Base-by-base conservation (phyloP, 2,888 invertebrate genomes). In the Xanthia togata region DNA sequence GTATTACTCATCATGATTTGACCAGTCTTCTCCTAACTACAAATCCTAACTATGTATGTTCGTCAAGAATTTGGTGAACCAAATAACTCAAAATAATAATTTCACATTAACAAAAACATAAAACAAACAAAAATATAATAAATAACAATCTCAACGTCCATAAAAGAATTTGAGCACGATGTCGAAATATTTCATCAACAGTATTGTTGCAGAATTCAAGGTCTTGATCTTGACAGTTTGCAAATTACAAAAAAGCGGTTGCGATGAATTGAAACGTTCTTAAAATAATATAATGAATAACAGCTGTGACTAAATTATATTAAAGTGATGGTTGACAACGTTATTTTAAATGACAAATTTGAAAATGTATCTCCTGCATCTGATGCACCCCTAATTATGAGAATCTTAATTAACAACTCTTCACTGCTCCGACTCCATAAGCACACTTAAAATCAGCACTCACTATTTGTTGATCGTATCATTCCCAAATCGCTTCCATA, bases 131-230 rank as follows among this genome's bases (percentile, higher is more conserved):
- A n/a, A 73, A 50, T 11, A n/a, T 26, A 60, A 62, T 20, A 71
- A 72, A 47, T 35, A 63, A 72, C 53, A 70, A 63, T 70, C 38
- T 26, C 38, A 53, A 63, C 23, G 69, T 35, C 60, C 47, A 73
- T 62, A 87, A 84, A n/a, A 74, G 76, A 79, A 85, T 82, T 76
- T 80, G 44, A 73, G 65, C 68, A 64, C 60, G 59, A 70, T 81
- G 83, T 83, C 26, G 78, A 87, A 85, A 86, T 76, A 73, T 80
- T 86, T 69, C 77, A 76, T 67, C 76, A 83, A 63, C 53, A 57
- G 35, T 38, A 70, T 31, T 72, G 69, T 76, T 86, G 78, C 80
- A 76, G 70, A 76, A 83, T 62, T 86, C 86, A 86, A 87, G 86
- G 86, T 68, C 79, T 67, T 73, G 76, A 65, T 83, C 76, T 83